Evolutionary conservation across 2,113 vertebrate genomes (phyloP), one percentile per base, ranked within the genome.

Genomic region (Oryzias celebensis): DNA sequence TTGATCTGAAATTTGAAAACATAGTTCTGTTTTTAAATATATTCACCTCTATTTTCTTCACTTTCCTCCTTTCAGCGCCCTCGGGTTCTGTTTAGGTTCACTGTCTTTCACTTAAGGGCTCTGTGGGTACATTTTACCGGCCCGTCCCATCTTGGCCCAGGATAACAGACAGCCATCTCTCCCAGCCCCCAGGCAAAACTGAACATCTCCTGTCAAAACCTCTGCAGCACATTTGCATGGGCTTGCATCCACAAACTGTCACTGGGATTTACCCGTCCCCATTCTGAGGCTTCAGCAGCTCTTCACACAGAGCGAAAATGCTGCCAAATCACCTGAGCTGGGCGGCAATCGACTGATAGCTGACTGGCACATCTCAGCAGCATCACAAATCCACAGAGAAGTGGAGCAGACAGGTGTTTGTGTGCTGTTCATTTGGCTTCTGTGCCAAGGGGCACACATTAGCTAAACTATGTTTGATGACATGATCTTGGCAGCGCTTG

Each of bases 171-270:
- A 57, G 54, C 72, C 16, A n/a, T 58, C 52, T 68, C 73, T 70
- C 73, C 57, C 46, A 44, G 62, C 71, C 85, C 83, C 48, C 8
- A 49, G 87, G 89, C 84, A 18, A 81, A 92, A 91, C 28, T 22
- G 28, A 48, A 48, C 10, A 48, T 83, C 80, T 72, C 78, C 79
- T 80, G 83, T 82, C 50, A 64, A 62, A 73, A 47, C 51, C 53
- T 68, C 68, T 3, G 60, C 55, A 68, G 45, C 64, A 55, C 56
- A 85, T 90, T 92, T 91, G 88, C 90, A 90, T 92, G 77, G 82
- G 77, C 75, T 63, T 14, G 50, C 51, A 56, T 82, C 75, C 84
- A 85, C 59, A 69, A 85, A 85, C 84, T 82, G 81, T 78, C 75
- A 75, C 53, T 28, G 67, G 68, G 64, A 70, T 69, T 80, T 83